Evolutionary conservation across 2,797 vertebrate genomes (phyloP).

Genomic region (Dermochelys coriacea): DNA sequence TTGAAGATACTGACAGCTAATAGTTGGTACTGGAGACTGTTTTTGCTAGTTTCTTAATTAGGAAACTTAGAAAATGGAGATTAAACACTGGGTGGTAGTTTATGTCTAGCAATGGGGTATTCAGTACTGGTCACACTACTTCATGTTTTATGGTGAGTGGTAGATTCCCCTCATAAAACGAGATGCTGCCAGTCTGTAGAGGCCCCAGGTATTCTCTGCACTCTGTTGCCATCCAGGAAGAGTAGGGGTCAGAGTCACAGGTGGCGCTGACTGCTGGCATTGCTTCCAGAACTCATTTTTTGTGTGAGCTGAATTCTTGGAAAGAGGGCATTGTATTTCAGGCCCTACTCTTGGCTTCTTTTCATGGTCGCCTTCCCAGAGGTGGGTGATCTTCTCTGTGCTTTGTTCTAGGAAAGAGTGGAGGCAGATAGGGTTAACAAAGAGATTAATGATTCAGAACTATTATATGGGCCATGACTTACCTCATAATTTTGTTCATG

Average conservation of each 20-base stretch:
- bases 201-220: neutral
- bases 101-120: constrained; percentile 28
- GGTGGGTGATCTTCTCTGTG: neutral
- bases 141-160: neutral
- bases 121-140: neutral
- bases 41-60: constrained; percentile 17
- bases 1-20: neutral
- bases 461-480: constrained; percentile 47
- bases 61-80: neutral
- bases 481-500: constrained; percentile 15
- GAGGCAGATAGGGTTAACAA: neutral
- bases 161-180: neutral
- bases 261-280: neutral
- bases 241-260: neutral
- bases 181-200: neutral
- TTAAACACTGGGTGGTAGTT: constrained; percentile 4
- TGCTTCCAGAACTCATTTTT: constrained; percentile 24
- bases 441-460: constrained; percentile 33
- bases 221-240: neutral
- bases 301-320: neutral
- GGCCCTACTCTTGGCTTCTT: neutral
- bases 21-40: neutral
- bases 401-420: constrained; percentile 31
- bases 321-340: neutral
- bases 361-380: fast-evolving